Evolutionary conservation across 2,888 invertebrate species (phyloP).

Genomic region (Dryomyza anilis): DNA sequence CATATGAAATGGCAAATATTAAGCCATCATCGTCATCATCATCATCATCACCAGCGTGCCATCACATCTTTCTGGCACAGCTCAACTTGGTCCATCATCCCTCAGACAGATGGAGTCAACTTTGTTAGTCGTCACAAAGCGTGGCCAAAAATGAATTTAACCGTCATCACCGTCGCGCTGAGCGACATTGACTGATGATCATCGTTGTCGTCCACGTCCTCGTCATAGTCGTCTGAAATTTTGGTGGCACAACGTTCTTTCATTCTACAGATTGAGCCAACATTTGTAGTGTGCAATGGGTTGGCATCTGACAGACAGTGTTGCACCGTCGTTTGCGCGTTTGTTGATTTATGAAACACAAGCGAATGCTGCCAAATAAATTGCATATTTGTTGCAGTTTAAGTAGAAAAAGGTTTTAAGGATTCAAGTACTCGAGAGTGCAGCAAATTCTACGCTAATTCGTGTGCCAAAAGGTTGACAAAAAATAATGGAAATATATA

Average conservation of each 20-base stretch:
- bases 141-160: constrained; percentile 13
- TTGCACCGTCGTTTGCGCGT: constrained; percentile 10
- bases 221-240: background rate
- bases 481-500: too few relatives aligned
- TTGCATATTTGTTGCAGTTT: constrained; percentile 19
- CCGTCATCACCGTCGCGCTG: constrained; percentile 24
- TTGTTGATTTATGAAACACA: constrained; percentile 25
- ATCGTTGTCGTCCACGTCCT: too few relatives aligned
- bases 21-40: background rate
- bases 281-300: too few relatives aligned
- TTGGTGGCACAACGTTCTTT: background rate
- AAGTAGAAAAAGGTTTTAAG: background rate
- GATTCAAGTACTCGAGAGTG: background rate
- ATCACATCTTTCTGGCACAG: too few relatives aligned
- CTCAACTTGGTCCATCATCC: too few relatives aligned
- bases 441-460: too few relatives aligned
- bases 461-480: too few relatives aligned
- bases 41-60: background rate
- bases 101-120: too few relatives aligned
- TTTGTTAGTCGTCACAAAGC: background rate
- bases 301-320: too few relatives aligned
- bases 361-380: constrained; percentile 18
- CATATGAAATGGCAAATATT: background rate
- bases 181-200: constrained; percentile 17
- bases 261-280: too few relatives aligned